A percentile compares a stretch with the other conserved stretches of the same genome.
Evolutionary conservation across 2,888 invertebrate species (phyloP).

Genomic region (Pristionchus arcanus): DNA sequence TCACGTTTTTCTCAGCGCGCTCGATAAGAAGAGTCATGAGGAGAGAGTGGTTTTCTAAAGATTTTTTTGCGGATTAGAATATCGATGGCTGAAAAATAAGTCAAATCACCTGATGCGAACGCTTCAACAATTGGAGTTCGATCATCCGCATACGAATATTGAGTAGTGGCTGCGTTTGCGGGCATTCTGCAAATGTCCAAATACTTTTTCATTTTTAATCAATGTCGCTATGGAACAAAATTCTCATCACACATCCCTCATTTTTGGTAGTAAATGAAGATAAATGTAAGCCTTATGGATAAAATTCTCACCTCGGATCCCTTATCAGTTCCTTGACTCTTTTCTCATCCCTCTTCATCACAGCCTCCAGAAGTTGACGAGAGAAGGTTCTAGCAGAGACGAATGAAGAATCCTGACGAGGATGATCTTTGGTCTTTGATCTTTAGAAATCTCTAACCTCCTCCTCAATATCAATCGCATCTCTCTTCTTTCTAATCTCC

Average conservation of each 20-base stretch:
- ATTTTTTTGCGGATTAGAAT: background rate
- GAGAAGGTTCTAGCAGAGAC: conserved; percentile 13
- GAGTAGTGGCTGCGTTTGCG: background rate
- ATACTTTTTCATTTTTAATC: background rate
- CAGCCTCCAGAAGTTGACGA: background rate
- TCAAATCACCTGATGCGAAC: background rate
- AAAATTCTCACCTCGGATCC: background rate
- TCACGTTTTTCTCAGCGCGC: background rate
- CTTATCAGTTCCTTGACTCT: background rate
- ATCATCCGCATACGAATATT: background rate
- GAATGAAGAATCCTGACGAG: background rate
- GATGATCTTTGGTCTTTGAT: conserved; percentile 15
- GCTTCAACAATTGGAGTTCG: conserved; percentile 19
- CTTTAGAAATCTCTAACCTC: background rate
- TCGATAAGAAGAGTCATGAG: background rate
- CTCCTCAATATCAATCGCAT: background rate
- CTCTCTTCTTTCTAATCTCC: background rate
- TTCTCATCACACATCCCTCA: too few species aligned
- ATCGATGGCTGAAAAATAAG: too few species aligned
- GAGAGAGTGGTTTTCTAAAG: background rate
- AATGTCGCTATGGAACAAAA: too few species aligned
- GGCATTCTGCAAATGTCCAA: background rate
- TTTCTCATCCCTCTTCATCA: background rate
- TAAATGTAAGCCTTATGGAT: too few species aligned
- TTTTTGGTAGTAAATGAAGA: too few species aligned